Conservation (phyloP, 2,888 invertebrate genomes). For the Mesodorylaimus sp. region DNA sequence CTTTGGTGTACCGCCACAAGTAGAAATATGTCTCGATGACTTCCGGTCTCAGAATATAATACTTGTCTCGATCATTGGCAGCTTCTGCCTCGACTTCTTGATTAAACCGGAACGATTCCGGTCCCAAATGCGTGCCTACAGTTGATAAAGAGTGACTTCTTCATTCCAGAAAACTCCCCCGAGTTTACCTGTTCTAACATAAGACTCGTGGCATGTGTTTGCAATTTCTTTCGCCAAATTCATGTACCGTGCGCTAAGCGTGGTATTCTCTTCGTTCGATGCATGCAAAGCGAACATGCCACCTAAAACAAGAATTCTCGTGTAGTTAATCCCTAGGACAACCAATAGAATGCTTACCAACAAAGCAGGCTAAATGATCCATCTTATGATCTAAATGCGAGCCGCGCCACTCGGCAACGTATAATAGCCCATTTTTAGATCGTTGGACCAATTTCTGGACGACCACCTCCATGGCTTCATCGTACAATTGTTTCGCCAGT, state of each 20-base stretch:
- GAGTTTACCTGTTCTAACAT: constrained; percentile 48
- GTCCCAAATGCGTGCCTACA: constrained; percentile 82
- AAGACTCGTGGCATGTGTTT: constrained; percentile 90
- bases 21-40: constrained; percentile 89
- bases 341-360: too few relatives aligned
- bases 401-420: constrained; percentile 76
- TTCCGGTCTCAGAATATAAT: constrained; percentile 87
- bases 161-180: too few relatives aligned
- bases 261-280: constrained; percentile 52
- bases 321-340: too few relatives aligned
- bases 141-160: too few relatives aligned
- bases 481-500: constrained; percentile 59
- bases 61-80: constrained; percentile 72
- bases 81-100: constrained; percentile 80
- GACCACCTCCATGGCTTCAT: constrained; percentile 55
- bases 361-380: constrained; percentile 90
- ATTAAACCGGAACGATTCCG: constrained; percentile 72
- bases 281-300: constrained; percentile 83
- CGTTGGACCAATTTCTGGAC: constrained; percentile 56
- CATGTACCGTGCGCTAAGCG: constrained; percentile 55
- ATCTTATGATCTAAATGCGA: constrained; percentile 83
- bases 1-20: constrained; percentile 85
- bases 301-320: too few relatives aligned
- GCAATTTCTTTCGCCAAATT: constrained; percentile 73
- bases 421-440: constrained; percentile 61